These are phyloP conservation scores for Melozone crissalis DNA, from an alignment of 2,113 vertebrate species.

Conservation along the genomic window DNA sequence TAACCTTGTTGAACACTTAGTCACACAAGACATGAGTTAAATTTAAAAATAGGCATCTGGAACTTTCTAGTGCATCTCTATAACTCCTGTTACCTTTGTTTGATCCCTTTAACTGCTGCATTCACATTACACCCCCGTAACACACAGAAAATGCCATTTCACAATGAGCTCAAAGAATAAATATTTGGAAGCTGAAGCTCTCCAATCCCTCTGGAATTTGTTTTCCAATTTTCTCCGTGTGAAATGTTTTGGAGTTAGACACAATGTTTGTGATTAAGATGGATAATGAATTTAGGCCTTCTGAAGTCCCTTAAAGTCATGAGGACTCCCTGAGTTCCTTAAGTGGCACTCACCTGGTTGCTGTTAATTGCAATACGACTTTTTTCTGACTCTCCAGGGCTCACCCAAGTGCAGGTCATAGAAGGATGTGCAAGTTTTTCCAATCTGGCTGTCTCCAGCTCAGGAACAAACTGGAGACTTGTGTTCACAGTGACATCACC, in stretches of 20 bases:
- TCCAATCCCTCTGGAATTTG: not conserved
- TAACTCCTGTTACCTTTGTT: not conserved
- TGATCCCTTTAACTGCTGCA: not conserved
- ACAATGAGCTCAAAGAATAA: not conserved
- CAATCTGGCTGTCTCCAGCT: conserved; percentile 66
- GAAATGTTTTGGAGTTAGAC: not conserved
- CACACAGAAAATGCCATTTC: not conserved
- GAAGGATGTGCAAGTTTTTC: conserved; percentile 74
- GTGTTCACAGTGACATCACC: conserved; percentile 75
- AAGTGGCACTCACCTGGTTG: not conserved
- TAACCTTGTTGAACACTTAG: not conserved
- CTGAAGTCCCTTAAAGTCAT: not conserved
- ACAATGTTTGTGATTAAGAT: not conserved
- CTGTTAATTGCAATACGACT: not conserved
- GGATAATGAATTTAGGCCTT: not conserved
- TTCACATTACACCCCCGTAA: not conserved
- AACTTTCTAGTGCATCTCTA: not conserved
- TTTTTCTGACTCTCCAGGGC: conserved; percentile 55
- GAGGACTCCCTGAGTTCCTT: not conserved
- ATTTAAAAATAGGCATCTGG: not conserved
- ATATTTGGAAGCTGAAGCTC: not conserved
- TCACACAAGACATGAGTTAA: not conserved
- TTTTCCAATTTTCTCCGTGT: rapidly evolving
- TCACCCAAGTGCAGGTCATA: conserved; percentile 58
- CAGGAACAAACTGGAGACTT: conserved; percentile 72